Percentiles rank a stretch among this genome's conserved stretches.
Conservation (phyloP, 2,888 invertebrate species). For the Drosophila bunnanda region DNA sequence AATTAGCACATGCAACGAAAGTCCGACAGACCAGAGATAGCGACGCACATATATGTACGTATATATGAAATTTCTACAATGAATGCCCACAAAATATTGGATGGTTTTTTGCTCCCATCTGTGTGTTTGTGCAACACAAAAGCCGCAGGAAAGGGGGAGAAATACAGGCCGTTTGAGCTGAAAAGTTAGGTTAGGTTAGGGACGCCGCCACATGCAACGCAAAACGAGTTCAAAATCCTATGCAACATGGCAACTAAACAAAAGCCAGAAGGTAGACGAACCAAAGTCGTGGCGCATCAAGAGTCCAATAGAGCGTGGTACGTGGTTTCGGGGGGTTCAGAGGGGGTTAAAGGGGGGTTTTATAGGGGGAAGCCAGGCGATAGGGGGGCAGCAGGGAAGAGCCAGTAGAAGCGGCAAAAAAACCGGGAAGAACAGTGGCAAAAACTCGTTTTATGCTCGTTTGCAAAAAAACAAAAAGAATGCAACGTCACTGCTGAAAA, state of each 20-base stretch:
- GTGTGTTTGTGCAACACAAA: slow-evolving; percentile 19
- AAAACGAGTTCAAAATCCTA: slow-evolving; percentile 82
- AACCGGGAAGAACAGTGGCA: slow-evolving; percentile 53
- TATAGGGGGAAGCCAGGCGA: not conserved
- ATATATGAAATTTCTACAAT: slow-evolving; percentile 29
- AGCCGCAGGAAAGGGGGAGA: slow-evolving; percentile 25
- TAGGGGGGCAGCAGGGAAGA: slow-evolving; percentile 3
- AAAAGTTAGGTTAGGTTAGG: slow-evolving; percentile 81
- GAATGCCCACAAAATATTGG: slow-evolving; percentile 22
- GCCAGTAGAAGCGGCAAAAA: slow-evolving; percentile 26
- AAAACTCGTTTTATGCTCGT: slow-evolving; percentile 64
- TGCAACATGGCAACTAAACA: slow-evolving; percentile 77
- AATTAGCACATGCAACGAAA: slow-evolving; percentile 49
- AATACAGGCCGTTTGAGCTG: slow-evolving; percentile 40
- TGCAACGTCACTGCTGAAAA: slow-evolving; percentile 66
- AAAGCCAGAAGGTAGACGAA: slow-evolving; percentile 70
- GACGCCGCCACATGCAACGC: slow-evolving; percentile 77
- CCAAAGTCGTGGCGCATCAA: slow-evolving; percentile 63
- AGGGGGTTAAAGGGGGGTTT: not conserved
- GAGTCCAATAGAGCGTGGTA: slow-evolving; percentile 69
- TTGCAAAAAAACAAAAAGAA: slow-evolving; percentile 28
- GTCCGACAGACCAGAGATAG: slow-evolving; percentile 27
- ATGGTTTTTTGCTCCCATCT: slow-evolving; percentile 12
- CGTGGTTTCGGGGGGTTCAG: not conserved
- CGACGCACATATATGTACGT: not conserved